Percentiles rank a stretch among this genome's conserved stretches.
Evolutionary conservation across 2,888 invertebrate species (phyloP).

Genomic region (Autographa gamma): DNA sequence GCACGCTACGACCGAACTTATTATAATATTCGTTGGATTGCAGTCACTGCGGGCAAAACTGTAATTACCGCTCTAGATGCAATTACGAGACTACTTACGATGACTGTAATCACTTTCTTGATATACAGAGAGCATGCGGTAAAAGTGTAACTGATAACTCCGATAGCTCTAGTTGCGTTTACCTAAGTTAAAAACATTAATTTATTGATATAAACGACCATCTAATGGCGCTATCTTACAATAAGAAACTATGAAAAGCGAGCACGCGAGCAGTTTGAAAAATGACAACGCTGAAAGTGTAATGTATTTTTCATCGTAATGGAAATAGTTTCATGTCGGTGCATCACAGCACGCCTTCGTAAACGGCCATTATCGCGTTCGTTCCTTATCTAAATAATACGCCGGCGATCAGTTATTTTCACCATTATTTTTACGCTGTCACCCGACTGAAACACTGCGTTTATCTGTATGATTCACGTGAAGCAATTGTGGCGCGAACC

Average conservation of each 20-base stretch:
- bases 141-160: slow-evolving; percentile 44
- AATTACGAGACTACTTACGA: slow-evolving; percentile 51
- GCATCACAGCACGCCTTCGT: slow-evolving; percentile 65
- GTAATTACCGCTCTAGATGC: slow-evolving; percentile 44
- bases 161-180: slow-evolving; percentile 28
- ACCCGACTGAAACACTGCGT: slow-evolving; percentile 62
- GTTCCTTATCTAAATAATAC: slow-evolving; percentile 76
- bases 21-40: slow-evolving; percentile 50
- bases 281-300: slow-evolving; percentile 39
- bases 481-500: slow-evolving; percentile 45
- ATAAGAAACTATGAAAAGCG: background rate
- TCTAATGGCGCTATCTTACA: slow-evolving; percentile 23
- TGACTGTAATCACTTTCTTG: slow-evolving; percentile 51
- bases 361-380: slow-evolving; percentile 71
- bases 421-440: slow-evolving; percentile 72
- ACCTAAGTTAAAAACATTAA: background rate
- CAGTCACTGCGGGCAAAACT: slow-evolving; percentile 42
- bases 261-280: slow-evolving; percentile 26
- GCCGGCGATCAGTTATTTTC: slow-evolving; percentile 71
- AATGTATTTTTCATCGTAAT: slow-evolving; percentile 59
- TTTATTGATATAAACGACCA: slow-evolving; percentile 35
- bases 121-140: slow-evolving; percentile 46
- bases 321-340: slow-evolving; percentile 50
- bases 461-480: slow-evolving; percentile 65
- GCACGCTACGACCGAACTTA: slow-evolving; percentile 40